Evolutionary conservation across 30 jellyfish, hydroid and myxozoan species (phyloP).

Genomic region (Cassiopea xamachana): DNA sequence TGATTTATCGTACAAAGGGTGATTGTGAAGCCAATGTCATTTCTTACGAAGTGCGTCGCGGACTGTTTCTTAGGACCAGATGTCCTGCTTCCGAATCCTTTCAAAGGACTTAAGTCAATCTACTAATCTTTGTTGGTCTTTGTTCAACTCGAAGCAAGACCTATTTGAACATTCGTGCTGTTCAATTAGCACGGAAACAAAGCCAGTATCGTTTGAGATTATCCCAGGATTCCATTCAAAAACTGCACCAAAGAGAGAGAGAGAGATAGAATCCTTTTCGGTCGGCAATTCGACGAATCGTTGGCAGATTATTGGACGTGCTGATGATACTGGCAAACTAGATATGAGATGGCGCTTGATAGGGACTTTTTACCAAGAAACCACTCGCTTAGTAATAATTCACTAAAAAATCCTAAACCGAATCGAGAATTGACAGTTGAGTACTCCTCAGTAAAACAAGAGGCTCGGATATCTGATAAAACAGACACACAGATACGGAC

Average conservation of each 20-base stretch:
- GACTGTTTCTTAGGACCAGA: constrained; percentile 40
- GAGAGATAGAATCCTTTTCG: neutral
- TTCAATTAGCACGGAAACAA: constrained; percentile 73
- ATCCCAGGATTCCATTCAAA: constrained; percentile 65
- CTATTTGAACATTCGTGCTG: constrained; percentile 72
- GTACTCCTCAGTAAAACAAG: constrained; percentile 68
- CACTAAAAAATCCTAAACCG: constrained; percentile 65
- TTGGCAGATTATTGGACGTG: neutral
- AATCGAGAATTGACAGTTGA: constrained; percentile 66
- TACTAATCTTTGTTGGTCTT: constrained; percentile 57
- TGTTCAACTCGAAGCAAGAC: constrained; percentile 62
- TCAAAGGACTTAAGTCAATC: constrained; percentile 59
- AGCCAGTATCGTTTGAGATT: constrained; percentile 69
- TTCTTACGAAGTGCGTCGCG: constrained; percentile 38
- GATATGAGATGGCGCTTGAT: constrained; percentile 59
- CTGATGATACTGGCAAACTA: neutral
- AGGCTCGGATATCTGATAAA: constrained; percentile 63
- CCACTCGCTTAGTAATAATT: constrained; percentile 61
- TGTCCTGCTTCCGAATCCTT: constrained; percentile 55
- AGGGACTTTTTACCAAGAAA: constrained; percentile 62
- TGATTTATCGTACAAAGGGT: constrained; percentile 1
- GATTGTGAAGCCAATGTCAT: constrained; percentile 15
- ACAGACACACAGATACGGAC: constrained; percentile 73
- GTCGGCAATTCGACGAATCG: neutral
- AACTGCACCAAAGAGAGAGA: constrained; percentile 15